A percentile compares a stretch with the other conserved stretches of the same genome.
Evolutionary conservation across 2,797 vertebrate genomes (phyloP).

Genomic region (Enoplosus armatus): DNA sequence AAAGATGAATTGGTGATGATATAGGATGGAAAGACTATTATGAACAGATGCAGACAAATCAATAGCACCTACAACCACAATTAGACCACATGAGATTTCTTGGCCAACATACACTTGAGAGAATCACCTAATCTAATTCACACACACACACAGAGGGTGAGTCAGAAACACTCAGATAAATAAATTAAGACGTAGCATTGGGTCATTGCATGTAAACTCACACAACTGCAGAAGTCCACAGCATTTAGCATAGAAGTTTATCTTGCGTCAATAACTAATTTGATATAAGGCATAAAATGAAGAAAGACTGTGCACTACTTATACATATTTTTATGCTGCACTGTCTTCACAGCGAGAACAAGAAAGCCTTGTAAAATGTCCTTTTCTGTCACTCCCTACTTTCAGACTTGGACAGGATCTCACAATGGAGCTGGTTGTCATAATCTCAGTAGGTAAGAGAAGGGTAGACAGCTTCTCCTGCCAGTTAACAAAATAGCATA

Average conservation of each 20-base stretch:
- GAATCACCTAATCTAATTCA: conserved; percentile 19
- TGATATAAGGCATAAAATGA: conserved; percentile 13
- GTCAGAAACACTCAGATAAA: conserved; percentile 2
- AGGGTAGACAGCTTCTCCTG: conserved; percentile 26
- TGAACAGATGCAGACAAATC: conserved; percentile 36
- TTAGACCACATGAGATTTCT: conserved; percentile 45
- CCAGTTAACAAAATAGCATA: conserved; percentile 42
- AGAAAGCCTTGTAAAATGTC: conserved; percentile 11
- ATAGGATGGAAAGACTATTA: conserved; percentile 17
- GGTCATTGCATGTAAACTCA: neutral
- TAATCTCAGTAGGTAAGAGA: neutral
- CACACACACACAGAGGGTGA: conserved; percentile 7
- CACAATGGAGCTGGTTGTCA: conserved; percentile 38
- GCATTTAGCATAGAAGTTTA: neutral
- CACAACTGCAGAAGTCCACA: neutral
- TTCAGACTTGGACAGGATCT: conserved; percentile 18
- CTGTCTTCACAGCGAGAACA: conserved; percentile 11
- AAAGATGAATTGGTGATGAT: conserved; percentile 34
- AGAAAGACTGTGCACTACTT: neutral
- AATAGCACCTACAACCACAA: conserved; percentile 56
- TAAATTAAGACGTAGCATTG: neutral
- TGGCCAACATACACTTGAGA: conserved; percentile 20
- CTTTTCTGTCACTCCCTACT: conserved; percentile 16
- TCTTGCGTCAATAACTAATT: neutral
- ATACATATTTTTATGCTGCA: conserved; percentile 16